Evolutionary conservation across 1,140 invertebrate species (phyloP).

Genomic region (Aphidius gifuensis): DNA sequence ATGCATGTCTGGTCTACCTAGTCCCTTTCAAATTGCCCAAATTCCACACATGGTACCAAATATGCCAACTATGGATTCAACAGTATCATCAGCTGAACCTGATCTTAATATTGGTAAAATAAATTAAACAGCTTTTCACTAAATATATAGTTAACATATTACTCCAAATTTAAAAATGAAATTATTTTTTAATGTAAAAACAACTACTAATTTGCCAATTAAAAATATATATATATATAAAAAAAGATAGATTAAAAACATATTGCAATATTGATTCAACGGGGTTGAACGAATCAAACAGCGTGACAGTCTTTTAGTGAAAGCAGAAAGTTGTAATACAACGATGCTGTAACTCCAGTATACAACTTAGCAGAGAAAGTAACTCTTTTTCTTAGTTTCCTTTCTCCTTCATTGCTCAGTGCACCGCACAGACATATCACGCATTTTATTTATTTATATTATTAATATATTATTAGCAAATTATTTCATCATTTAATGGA

Average conservation of each 20-base stretch:
- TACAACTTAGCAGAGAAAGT: constrained; percentile 43
- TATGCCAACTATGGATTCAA: constrained; percentile 60
- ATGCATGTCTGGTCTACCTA: constrained; percentile 36
- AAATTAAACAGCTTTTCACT: not conserved
- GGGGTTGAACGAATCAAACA: constrained; percentile 25
- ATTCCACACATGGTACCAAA: constrained; percentile 39
- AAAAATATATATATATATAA: too few species aligned
- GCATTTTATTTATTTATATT: not conserved
- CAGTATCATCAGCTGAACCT: constrained; percentile 58
- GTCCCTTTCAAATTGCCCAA: constrained; percentile 43
- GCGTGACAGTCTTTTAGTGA: constrained; percentile 45
- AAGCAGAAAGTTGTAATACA: constrained; percentile 55
- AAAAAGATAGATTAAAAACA: too few species aligned
- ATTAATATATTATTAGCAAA: not conserved
- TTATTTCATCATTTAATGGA: not conserved
- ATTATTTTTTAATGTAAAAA: too few species aligned
- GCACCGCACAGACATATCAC: constrained; percentile 4
- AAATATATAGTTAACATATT: not conserved
- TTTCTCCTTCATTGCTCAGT: constrained; percentile 30
- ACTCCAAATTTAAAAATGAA: too few species aligned
- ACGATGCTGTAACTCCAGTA: constrained; percentile 52
- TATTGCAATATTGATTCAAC: not conserved
- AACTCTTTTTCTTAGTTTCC: constrained; percentile 44
- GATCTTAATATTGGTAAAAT: constrained; percentile 60
- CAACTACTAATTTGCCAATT: too few species aligned